Evolutionary conservation across 2,888 invertebrate genomes (phyloP), one percentile per base, ranked within the genome.

Genomic region (Drosophila lacicola): DNA sequence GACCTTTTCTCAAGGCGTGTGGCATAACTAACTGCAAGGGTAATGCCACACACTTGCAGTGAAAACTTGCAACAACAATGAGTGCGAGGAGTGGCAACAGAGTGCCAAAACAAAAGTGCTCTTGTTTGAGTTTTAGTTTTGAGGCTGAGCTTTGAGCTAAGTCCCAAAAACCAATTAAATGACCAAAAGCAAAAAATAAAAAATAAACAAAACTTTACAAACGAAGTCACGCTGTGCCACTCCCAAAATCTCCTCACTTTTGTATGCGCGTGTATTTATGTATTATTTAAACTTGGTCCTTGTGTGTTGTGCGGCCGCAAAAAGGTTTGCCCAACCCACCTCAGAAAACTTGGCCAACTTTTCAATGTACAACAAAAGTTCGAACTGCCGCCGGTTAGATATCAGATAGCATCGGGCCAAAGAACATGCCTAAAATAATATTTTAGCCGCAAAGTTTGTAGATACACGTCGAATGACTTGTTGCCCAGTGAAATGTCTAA

Each of bases 381-480:
- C 13, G 8, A 60, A 25, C 42, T 44, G 14, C 5, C 21, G 14
- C 29, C 42, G 37, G 56, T 58, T 55, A 55, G 53, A 62, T 55
- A 57, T 39, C 42, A 34, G 33, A 34, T 50, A 49, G 34, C 56
- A 54, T 33, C 21, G 36, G 39, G 45, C 37, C 13, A 17, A 29
- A n/a, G 14, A 44, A 37, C 47, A 50, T 46, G 36, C 57, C 61
- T 39, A 51, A 73, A 73, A 73, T 55, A 78, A 73, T 73, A 78
- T 69, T 68, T 46, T 41, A 49, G 64, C 74, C 62, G 45, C 21
- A 44, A 39, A 42, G 69, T 37, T 56, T 63, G 29, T 36, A 47
- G 44, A 33, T 60, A 73, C 51, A 60, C 36, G 37, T 21, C 11
- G 64, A 62, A 54, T 78, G 78, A 80, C 87, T 87, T 83, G 72